Evolutionary conservation across 2,113 vertebrate genomes (phyloP).

Genomic region (Tinamus guttatus): DNA sequence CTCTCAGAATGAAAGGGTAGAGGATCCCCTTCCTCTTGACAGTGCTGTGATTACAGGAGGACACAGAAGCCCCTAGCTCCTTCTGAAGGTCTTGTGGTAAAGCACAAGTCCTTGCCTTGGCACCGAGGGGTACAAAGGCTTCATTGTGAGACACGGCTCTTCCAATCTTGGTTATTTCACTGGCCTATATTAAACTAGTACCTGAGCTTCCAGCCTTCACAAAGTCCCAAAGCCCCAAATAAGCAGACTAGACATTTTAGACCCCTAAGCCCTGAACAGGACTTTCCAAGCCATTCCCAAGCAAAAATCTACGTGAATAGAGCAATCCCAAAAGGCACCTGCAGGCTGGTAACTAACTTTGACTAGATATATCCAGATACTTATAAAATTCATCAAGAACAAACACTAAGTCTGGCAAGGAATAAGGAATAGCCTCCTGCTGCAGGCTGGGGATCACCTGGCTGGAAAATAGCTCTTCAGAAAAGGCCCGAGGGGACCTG

Average conservation of each 20-base stretch:
- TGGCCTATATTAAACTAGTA: neutral
- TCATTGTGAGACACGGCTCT: neutral
- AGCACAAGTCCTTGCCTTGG: fast-evolving
- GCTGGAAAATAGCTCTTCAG: neutral
- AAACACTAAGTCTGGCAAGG: neutral
- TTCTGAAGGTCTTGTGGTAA: neutral
- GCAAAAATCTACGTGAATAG: neutral
- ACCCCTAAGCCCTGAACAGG: fast-evolving
- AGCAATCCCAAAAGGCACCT: neutral
- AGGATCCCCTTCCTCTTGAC: neutral
- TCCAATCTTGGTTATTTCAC: neutral
- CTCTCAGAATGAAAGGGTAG: neutral
- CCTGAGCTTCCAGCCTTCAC: neutral
- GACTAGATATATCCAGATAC: neutral
- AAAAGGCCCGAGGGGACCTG: neutral
- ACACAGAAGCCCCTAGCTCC: neutral
- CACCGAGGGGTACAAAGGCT: neutral
- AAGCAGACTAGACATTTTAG: neutral
- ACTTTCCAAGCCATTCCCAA: neutral
- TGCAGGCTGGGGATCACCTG: neutral
- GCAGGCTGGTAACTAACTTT: neutral
- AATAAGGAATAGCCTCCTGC: neutral
- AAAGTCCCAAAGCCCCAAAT: neutral
- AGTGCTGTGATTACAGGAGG: neutral
- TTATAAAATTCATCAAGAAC: neutral